A percentile compares a stretch with the other conserved stretches of the same genome.
Conservation (phyloP, 2,888 invertebrate genomes). For the Macaria liturata region DNA sequence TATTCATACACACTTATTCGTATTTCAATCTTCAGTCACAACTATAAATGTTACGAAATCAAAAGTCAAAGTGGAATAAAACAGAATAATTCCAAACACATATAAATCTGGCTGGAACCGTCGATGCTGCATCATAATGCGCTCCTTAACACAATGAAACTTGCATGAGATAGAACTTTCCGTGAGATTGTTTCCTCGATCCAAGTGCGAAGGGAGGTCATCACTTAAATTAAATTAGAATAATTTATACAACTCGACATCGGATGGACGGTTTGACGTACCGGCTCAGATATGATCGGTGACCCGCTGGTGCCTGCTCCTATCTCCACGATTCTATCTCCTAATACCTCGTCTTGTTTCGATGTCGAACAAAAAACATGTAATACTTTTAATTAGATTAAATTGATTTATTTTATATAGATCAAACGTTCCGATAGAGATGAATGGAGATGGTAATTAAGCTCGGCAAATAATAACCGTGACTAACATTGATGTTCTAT, state of each 20-base stretch:
- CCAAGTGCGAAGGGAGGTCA: constrained; percentile 66
- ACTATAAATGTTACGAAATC: constrained; percentile 30
- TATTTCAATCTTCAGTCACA: neutral
- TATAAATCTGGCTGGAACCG: constrained; percentile 40
- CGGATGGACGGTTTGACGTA: constrained; percentile 78
- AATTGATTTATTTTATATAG: constrained; percentile 79
- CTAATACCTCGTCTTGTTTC: constrained; percentile 79
- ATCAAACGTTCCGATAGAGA: constrained; percentile 64
- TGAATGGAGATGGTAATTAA: constrained; percentile 73
- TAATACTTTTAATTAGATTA: constrained; percentile 83
- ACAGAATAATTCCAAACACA: constrained; percentile 50
- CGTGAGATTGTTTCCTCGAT: constrained; percentile 57
- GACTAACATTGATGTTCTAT: constrained; percentile 43
- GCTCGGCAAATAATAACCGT: constrained; percentile 70
- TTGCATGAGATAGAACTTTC: constrained; percentile 59
- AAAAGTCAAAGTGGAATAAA: constrained; percentile 49
- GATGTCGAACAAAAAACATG: constrained; percentile 78
- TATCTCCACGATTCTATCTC: constrained; percentile 77
- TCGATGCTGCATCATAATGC: constrained; percentile 45
- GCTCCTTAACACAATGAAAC: constrained; percentile 65
- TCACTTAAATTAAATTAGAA: constrained; percentile 81
- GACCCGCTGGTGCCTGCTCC: constrained; percentile 69
- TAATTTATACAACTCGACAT: constrained; percentile 77
- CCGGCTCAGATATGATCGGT: constrained; percentile 73
- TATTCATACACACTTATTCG: too few relatives aligned